Evolutionary conservation across 2,113 vertebrate genomes (phyloP).

Genomic region (Pachyramphus minor): DNA sequence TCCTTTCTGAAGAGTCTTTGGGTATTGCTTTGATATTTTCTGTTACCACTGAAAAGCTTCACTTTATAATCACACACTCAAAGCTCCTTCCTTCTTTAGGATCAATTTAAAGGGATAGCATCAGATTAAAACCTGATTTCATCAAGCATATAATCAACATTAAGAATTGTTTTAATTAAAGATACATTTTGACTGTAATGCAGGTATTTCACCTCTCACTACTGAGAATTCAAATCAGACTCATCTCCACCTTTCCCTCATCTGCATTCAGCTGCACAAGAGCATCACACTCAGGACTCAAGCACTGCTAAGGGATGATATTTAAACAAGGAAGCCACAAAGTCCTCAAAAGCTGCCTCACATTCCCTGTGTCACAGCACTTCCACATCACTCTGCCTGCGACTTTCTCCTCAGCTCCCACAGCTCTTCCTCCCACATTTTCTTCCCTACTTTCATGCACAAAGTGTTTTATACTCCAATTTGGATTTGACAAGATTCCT

Average conservation of each 20-base stretch:
- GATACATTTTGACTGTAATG: not conserved
- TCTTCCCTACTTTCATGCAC: not conserved
- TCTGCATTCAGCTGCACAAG: not conserved
- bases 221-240: not conserved
- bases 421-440: not conserved
- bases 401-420: not conserved
- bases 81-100: not conserved
- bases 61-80: not conserved
- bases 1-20: not conserved
- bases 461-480: not conserved
- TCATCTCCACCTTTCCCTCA: not conserved
- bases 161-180: conserved; percentile 23
- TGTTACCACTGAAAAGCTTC: not conserved
- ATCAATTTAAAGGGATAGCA: not conserved
- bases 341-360: not conserved
- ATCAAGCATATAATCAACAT: not conserved
- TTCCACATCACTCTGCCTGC: not conserved
- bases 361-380: not conserved
- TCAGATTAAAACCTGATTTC: not conserved
- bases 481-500: not conserved
- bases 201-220: not conserved
- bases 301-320: not conserved
- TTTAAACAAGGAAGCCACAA: not conserved
- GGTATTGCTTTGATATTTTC: not conserved
- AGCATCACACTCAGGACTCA: not conserved